Percentiles rank a stretch among this genome's conserved stretches.
Conservation (phyloP, 1,140 invertebrate genomes). For the Hesperophylax magnus region DNA sequence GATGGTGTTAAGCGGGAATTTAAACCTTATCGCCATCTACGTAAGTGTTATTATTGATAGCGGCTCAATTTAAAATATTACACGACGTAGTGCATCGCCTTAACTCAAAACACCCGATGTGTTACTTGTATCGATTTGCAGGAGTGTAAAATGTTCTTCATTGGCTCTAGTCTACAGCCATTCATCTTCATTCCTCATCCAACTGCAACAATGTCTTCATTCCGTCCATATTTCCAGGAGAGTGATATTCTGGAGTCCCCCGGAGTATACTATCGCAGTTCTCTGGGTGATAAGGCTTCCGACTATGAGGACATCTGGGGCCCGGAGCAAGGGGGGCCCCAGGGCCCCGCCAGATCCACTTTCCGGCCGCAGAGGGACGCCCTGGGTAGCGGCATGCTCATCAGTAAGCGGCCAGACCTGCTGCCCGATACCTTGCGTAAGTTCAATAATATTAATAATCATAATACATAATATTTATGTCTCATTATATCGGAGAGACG, state of each 20-base stretch:
- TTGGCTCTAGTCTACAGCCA: too few species aligned
- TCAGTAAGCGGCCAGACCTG: constrained; percentile 75
- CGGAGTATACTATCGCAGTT: constrained; percentile 87
- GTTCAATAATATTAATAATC: constrained; percentile 56
- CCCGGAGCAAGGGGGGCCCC: constrained; percentile 75
- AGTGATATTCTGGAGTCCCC: constrained; percentile 88
- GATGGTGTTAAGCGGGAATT: too few species aligned
- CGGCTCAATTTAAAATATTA: too few species aligned
- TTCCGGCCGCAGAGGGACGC: constrained; percentile 70
- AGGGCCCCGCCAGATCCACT: constrained; percentile 71
- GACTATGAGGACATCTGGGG: constrained; percentile 97
- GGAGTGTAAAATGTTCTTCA: too few species aligned
- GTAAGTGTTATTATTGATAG: too few species aligned
- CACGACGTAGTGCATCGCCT: too few species aligned
- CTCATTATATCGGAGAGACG: too few species aligned
- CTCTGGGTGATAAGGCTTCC: constrained; percentile 90
- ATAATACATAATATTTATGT: too few species aligned
- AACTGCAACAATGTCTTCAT: not conserved
- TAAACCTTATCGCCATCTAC: too few species aligned
- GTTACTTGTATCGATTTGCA: too few species aligned
- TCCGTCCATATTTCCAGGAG: constrained; percentile 73
- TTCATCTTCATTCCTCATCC: not conserved
- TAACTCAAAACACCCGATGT: too few species aligned
- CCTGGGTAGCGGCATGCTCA: constrained; percentile 68
- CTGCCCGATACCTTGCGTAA: constrained; percentile 77